A percentile compares a stretch with the other conserved stretches of the same genome.
Conservation (phyloP, 2,888 invertebrate species). For the Morpho helenor region DNA sequence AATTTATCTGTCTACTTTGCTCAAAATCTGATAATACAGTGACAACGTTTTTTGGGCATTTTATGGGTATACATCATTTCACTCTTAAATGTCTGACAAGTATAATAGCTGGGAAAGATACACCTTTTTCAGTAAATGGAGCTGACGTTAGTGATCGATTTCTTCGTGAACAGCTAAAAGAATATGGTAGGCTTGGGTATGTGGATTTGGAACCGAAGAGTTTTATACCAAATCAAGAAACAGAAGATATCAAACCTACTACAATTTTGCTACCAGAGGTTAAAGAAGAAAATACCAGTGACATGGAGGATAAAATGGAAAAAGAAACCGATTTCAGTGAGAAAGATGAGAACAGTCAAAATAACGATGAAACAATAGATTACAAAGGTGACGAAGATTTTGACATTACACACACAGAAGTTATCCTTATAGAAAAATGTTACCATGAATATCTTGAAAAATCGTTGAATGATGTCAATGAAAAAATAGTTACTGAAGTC, state of each 20-base stretch:
- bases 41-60: conserved; percentile 61
- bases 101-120: conserved; percentile 55
- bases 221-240: conserved; percentile 5
- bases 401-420: conserved; percentile 65
- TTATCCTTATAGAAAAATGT: conserved; percentile 61
- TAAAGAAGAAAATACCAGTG: conserved; percentile 40
- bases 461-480: conserved; percentile 44
- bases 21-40: conserved; percentile 48
- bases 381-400: conserved; percentile 67
- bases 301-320: conserved; percentile 25
- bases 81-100: conserved; percentile 66
- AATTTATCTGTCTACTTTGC: conserved; percentile 60
- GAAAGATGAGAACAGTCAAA: conserved; percentile 21
- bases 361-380: conserved; percentile 31
- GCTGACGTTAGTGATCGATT: conserved; percentile 61
- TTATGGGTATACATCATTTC: conserved; percentile 66
- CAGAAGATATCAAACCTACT: conserved; percentile 17
- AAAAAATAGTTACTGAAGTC: conserved; percentile 44
- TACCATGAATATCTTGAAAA: conserved; percentile 60
- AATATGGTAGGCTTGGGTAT: conserved; percentile 51
- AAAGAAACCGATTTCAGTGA: conserved; percentile 26
- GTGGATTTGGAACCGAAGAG: conserved; percentile 46
- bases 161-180: conserved; percentile 52
- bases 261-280: conserved; percentile 41
- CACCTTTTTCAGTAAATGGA: conserved; percentile 58